Evolutionary conservation across 2,113 vertebrate genomes (phyloP).

Genomic region (Spermophilus dauricus): DNA sequence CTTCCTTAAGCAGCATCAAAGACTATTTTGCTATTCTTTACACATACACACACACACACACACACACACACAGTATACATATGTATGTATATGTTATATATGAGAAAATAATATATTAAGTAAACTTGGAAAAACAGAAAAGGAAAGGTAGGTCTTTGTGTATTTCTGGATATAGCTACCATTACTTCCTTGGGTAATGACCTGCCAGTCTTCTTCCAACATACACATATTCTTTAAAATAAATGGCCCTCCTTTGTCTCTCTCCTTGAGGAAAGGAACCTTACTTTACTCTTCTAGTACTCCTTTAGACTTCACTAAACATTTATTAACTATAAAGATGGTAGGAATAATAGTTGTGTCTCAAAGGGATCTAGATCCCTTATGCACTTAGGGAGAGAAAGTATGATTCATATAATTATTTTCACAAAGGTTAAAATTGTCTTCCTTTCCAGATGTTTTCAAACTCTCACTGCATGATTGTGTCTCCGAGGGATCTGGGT

Average conservation of each 20-base stretch:
- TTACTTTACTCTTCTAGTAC: neutral
- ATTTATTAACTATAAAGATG: neutral
- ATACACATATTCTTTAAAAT: neutral
- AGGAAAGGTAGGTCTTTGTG: neutral
- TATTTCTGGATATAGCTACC: neutral
- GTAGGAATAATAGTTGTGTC: neutral
- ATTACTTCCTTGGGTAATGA: neutral
- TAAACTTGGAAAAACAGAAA: slow-evolving; percentile 11
- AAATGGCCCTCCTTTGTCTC: neutral
- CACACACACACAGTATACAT: neutral
- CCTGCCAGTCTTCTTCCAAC: neutral
- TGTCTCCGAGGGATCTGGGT: neutral
- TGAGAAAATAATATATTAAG: neutral
- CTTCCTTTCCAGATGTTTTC: too few relatives aligned
- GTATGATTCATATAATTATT: too few relatives aligned
- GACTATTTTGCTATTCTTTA: neutral
- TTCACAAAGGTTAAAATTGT: too few relatives aligned
- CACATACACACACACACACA: neutral
- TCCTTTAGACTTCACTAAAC: neutral
- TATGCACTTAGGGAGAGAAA: too few relatives aligned
- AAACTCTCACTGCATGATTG: neutral
- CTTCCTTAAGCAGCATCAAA: slow-evolving; percentile 12
- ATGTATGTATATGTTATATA: neutral
- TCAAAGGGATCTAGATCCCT: neutral
- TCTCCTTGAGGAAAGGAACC: neutral